A percentile compares a stretch with the other conserved stretches of the same genome.
Evolutionary conservation across 2,797 vertebrate species (phyloP).

Genomic region (Acipenser transmontanus): DNA sequence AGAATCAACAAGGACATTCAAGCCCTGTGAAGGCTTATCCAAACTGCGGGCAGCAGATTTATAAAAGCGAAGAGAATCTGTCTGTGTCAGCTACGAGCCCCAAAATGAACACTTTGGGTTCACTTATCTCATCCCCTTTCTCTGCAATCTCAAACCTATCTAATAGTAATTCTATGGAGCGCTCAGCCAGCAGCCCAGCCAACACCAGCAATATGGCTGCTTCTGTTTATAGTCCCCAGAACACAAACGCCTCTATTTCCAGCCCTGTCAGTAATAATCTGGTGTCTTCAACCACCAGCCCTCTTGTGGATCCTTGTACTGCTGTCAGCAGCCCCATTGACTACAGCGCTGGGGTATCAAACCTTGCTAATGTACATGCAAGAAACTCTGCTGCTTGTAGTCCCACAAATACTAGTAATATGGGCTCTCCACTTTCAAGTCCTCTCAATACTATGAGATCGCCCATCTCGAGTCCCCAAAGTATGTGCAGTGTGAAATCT

Average conservation of each 20-base stretch:
- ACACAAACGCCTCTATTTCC: conserved; percentile 71
- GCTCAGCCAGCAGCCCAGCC: conserved; percentile 63
- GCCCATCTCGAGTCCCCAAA: conserved; percentile 86
- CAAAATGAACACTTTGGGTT: conserved; percentile 63
- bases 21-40: conserved; percentile 81
- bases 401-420: conserved; percentile 78
- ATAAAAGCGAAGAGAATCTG: conserved; percentile 63
- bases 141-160: conserved; percentile 40
- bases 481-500: conserved; percentile 85
- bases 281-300: conserved; percentile 85
- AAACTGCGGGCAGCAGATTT: conserved; percentile 69
- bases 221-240: conserved; percentile 76
- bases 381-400: conserved; percentile 83
- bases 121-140: conserved; percentile 55
- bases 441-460: conserved; percentile 92
- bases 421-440: conserved; percentile 87
- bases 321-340: conserved; percentile 73
- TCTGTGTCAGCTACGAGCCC: conserved; percentile 49
- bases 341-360: conserved; percentile 69
- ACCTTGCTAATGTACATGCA: conserved; percentile 71
- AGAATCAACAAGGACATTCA: conserved; percentile 55
- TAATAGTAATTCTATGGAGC: conserved; percentile 62
- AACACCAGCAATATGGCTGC: conserved; percentile 70
- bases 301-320: conserved; percentile 67
- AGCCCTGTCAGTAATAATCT: conserved; percentile 84